phyloP scores from a whole-genome alignment of 2,888 invertebrate genomes.

The Priapulus caudatus region DNA sequence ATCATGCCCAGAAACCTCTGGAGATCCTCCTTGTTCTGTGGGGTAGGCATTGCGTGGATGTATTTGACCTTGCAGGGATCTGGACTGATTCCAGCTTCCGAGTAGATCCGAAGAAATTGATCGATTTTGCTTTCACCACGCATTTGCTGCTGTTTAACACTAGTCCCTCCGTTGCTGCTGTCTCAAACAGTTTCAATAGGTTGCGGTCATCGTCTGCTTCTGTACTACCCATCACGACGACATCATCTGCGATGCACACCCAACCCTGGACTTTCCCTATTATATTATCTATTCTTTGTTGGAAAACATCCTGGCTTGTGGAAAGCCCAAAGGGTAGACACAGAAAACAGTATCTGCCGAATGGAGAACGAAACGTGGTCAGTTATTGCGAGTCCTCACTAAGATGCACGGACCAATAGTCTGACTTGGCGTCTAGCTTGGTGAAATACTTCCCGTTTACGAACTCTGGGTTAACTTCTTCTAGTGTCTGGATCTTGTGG shows the following conservation, averaged over 20 bases:
- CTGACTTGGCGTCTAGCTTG: conserved; percentile 20
- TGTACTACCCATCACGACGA: conserved; percentile 7
- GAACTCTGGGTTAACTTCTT: conserved; percentile 18
- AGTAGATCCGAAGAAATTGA: not conserved
- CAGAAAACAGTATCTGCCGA: too few species aligned
- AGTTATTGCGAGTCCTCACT: too few species aligned
- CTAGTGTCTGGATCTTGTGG: too few species aligned
- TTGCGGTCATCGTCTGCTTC: conserved; percentile 14
- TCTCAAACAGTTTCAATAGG: conserved; percentile 11
- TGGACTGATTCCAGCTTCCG: conserved; percentile 7
- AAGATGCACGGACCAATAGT: conserved; percentile 20
- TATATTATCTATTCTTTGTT: too few species aligned
- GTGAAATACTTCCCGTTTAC: conserved; percentile 9
- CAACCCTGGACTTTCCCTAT: too few species aligned
- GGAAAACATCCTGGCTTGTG: too few species aligned
- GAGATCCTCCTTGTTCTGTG: conserved; percentile 13
- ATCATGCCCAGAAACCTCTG: conserved; percentile 16
- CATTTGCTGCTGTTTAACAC: conserved; percentile 16
- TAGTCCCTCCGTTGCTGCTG: conserved; percentile 11
- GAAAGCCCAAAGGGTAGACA: too few species aligned
- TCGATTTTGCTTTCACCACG: not conserved
- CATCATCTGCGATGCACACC: conserved; percentile 13
- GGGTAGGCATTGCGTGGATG: conserved; percentile 15
- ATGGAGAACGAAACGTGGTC: too few species aligned
- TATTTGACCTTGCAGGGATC: conserved; percentile 15